Percentiles rank a stretch among this genome's conserved stretches.
Evolutionary conservation across 2,797 vertebrate species (phyloP).

Genomic region (Chelon labrosus): DNA sequence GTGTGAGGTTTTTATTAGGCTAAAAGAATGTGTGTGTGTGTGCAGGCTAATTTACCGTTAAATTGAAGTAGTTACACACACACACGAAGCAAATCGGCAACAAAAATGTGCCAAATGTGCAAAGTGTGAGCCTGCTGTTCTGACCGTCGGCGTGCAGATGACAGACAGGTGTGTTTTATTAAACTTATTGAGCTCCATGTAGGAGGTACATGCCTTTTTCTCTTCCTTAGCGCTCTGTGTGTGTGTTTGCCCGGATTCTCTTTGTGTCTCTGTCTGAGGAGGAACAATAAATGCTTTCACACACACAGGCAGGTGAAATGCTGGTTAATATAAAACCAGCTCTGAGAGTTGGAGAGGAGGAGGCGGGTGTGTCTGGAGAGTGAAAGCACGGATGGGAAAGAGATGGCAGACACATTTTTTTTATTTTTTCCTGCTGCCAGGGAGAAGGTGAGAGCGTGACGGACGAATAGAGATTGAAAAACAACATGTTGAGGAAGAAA

Average conservation of each 20-base stretch:
- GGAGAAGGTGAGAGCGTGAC: constrained; percentile 1
- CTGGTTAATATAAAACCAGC: constrained; percentile 85
- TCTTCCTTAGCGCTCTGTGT: background rate
- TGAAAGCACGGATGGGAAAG: background rate
- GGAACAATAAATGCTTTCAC: constrained; percentile 80
- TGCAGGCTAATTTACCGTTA: constrained; percentile 26
- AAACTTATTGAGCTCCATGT: constrained; percentile 15
- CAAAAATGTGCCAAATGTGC: constrained; percentile 46
- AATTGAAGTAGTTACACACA: constrained; percentile 11
- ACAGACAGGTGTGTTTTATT: constrained; percentile 48
- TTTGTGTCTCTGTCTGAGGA: constrained; percentile 56
- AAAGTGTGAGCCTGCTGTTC: constrained; percentile 29
- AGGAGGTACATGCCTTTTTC: background rate
- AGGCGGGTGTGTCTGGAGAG: constrained; percentile 25
- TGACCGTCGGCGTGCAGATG: constrained; percentile 28
- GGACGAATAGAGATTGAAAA: constrained; percentile 24
- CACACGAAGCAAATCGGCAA: constrained; percentile 28
- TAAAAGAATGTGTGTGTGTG: constrained; percentile 7
- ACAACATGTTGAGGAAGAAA: constrained; percentile 31
- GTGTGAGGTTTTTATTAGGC: constrained; percentile 47
- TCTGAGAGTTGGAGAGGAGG: constrained; percentile 55
- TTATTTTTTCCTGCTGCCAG: constrained; percentile 57
- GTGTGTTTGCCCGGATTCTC: constrained; percentile 30
- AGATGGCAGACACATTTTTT: constrained; percentile 14
- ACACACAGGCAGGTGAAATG: constrained; percentile 69